Conservation (phyloP, 2,113 vertebrate genomes). For the Urocitellus parryii region DNA sequence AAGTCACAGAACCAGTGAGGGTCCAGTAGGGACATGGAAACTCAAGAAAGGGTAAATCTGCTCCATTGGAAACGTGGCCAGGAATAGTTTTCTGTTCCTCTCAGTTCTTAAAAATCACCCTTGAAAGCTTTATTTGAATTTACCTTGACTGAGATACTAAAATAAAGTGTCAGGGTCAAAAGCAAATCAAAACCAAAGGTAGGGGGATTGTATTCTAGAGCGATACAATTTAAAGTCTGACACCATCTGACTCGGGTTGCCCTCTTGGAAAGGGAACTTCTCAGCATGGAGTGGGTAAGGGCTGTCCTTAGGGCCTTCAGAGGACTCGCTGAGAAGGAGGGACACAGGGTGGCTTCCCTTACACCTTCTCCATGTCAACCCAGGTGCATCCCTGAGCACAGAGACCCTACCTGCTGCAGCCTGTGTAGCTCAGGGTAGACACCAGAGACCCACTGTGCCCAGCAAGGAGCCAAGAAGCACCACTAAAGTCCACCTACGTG, state of each 20-base stretch:
- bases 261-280: no score
- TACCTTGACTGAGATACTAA: not conserved
- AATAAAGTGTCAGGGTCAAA: not conserved
- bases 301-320: not conserved
- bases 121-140: not conserved
- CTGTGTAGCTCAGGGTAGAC: rapidly evolving
- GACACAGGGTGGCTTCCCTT: not conserved
- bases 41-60: not conserved
- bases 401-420: rapidly evolving
- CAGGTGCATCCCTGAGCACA: rapidly evolving
- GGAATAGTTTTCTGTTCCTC: not conserved
- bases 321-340: not conserved
- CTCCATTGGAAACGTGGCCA: not conserved
- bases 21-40: rapidly evolving
- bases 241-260: not conserved
- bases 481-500: rapidly evolving
- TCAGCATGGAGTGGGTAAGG: rapidly evolving
- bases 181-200: not conserved
- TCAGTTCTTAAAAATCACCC: not conserved
- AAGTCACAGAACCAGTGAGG: not conserved
- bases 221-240: not conserved
- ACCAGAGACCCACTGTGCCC: rapidly evolving
- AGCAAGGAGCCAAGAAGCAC: rapidly evolving
- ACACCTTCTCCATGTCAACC: rapidly evolving
- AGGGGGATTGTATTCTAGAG: not conserved